These are phyloP conservation scores for Gisinianus flammeolus DNA, from an alignment of 2,888 invertebrate genomes.

Conservation along the genomic window DNA sequence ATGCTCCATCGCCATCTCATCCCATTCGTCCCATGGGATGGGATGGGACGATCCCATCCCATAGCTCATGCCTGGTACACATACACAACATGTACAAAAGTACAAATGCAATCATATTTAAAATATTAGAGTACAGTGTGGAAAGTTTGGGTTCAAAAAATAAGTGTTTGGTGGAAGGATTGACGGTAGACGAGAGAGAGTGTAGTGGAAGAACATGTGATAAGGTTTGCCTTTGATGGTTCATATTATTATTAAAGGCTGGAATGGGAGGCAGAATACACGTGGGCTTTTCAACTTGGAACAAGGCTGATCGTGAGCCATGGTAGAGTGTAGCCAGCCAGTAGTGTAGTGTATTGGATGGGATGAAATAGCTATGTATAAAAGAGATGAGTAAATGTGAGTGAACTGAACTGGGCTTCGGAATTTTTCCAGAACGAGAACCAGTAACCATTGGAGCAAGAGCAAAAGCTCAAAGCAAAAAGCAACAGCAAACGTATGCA, in stretches of 20 bases:
- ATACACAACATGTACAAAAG: background rate
- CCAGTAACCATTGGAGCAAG: background rate
- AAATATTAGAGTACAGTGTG: too few species aligned
- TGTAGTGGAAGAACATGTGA: background rate
- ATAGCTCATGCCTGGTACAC: too few species aligned
- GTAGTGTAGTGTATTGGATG: background rate
- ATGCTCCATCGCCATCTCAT: too few species aligned
- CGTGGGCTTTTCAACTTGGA: conserved; percentile 8
- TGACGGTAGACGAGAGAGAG: background rate
- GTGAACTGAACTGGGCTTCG: conserved; percentile 18
- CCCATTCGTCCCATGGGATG: too few species aligned
- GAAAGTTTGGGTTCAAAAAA: too few species aligned
- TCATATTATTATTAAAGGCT: conserved; percentile 4
- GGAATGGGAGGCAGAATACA: background rate
- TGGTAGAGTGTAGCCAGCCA: background rate
- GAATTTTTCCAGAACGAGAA: conserved; percentile 6
- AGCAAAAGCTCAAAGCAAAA: background rate
- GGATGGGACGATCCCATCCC: too few species aligned
- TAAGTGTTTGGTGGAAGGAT: background rate
- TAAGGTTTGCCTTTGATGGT: background rate
- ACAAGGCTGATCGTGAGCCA: background rate
- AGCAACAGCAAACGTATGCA: background rate
- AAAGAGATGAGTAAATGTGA: conserved; percentile 4
- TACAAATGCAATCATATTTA: too few species aligned
- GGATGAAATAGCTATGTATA: background rate